Base-by-base conservation (phyloP, 2,113 vertebrate genomes). In the Muntiacus muntjak region DNA sequence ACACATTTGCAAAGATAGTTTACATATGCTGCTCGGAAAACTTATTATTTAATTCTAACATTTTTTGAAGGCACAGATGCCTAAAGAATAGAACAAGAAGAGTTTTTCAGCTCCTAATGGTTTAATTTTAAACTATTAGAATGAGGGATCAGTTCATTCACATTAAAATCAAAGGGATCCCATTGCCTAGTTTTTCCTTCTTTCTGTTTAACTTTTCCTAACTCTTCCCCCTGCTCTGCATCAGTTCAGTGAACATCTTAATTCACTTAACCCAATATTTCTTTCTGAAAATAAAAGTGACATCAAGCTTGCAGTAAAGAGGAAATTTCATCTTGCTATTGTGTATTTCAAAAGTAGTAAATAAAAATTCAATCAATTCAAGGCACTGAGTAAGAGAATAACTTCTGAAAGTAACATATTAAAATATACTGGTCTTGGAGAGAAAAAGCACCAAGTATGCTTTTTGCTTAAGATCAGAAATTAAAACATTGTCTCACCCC, bases 311-410 rank as follows among this genome's bases (percentile, higher is more conserved):
- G 60, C 5, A 55, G 79, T 54, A 78, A 87, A 78, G 21, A 58
- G 5, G 52, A 94, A 13, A 76, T 55, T 79, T 94, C 26, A 93
- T 57, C 97, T 96, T 92, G 64, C 81, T 87, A n/a, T 96, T 87
- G 50, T 10, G 76, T 3, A 1, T 95, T 96, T 91, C 33, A 95
- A 40, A 71, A 83, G 26, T 83, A 83, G 5, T 93, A 57, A 93
- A 93, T 3, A 55, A 3, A 57, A 15, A n/a, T 13, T 50, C 43
- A 33, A 10, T 74, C 64, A 93, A 28, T 52, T 87, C 13, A 89
- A 88, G 28, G 3, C 8, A 47, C n/a, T 7, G 71, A 21, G 76
- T 58, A 93, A 74, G 16, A 85, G 30, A 97, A 78, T 40, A 89
- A 8, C n/a, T 45, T 58, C 83, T 82, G 91, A 64, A 91, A 96